phyloP scores from a whole-genome alignment of 2,797 vertebrate species.

The Acrossocheilus wenchowensis region DNA sequence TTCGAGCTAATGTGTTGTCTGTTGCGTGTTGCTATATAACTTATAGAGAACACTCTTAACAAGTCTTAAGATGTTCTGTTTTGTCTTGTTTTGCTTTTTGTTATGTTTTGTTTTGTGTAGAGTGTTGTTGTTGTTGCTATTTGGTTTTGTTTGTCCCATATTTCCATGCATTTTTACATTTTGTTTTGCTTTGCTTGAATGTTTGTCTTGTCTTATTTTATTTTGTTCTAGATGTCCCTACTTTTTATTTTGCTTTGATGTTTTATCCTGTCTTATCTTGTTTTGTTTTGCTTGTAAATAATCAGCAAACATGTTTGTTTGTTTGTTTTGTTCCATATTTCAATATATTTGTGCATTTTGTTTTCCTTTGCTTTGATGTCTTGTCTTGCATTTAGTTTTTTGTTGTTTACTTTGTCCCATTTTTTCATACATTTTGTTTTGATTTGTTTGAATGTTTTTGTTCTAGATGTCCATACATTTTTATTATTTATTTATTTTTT shows the following conservation, averaged over 20 bases:
- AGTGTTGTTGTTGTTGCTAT: neutral
- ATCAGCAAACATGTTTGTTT: neutral
- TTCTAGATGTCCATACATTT: neutral
- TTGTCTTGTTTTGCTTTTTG: neutral
- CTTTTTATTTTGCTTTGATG: neutral
- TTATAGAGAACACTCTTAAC: neutral
- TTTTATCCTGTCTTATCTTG: neutral
- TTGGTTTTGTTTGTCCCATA: neutral
- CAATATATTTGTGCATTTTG: neutral
- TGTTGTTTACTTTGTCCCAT: neutral
- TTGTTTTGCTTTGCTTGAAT: neutral
- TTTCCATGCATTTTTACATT: neutral
- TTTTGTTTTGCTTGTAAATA: neutral
- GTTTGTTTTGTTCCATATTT: neutral
- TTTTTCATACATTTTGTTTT: neutral
- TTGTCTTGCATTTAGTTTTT: neutral
- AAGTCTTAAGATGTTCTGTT: neutral
- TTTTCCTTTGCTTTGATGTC: neutral
- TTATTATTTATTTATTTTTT: neutral
- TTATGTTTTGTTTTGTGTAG: neutral
- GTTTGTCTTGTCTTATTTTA: neutral
- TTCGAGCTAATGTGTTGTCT: slow-evolving; percentile 22
- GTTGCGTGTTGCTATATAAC: slow-evolving; percentile 20
- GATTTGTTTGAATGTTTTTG: neutral
- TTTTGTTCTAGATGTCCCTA: neutral